A percentile compares a stretch with the other conserved stretches of the same genome.
Conservation (phyloP, 2,113 vertebrate genomes). For the Corydoras maculifer region DNA sequence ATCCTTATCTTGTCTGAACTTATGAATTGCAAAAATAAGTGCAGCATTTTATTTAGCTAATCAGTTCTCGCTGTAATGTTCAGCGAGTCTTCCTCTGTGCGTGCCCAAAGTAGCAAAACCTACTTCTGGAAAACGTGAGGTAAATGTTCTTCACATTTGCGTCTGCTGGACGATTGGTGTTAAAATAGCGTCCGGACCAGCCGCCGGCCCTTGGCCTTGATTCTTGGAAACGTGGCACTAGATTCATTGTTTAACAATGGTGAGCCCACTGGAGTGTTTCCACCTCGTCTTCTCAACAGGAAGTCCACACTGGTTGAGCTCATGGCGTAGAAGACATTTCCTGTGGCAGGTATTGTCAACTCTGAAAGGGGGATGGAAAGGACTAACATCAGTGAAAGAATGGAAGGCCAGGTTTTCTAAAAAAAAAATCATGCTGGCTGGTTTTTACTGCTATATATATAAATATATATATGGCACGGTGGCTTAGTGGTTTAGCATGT, state of each 20-base stretch:
- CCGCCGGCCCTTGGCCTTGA: slow-evolving; percentile 79
- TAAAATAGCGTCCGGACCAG: slow-evolving; percentile 70
- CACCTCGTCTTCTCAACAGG: slow-evolving; percentile 67
- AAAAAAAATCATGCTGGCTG: too few relatives aligned
- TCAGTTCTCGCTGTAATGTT: too few relatives aligned
- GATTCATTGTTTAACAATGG: slow-evolving; percentile 59
- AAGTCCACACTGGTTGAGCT: slow-evolving; percentile 79
- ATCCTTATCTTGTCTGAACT: slow-evolving; percentile 1
- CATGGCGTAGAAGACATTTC: slow-evolving; percentile 89
- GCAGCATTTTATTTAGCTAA: slow-evolving; percentile 13
- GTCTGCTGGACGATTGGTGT: slow-evolving; percentile 21
- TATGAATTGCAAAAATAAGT: slow-evolving; percentile 30
- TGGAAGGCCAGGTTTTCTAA: neutral
- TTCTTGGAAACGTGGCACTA: slow-evolving; percentile 79
- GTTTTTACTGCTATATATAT: too few relatives aligned
- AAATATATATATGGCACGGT: too few relatives aligned
- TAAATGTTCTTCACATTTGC: neutral
- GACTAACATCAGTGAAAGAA: neutral
- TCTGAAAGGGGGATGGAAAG: slow-evolving; percentile 53
- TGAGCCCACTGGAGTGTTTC: slow-evolving; percentile 48
- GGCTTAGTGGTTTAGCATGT: too few relatives aligned
- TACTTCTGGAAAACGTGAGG: too few relatives aligned
- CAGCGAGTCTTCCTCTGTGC: too few relatives aligned
- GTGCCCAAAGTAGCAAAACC: too few relatives aligned
- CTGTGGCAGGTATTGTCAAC: slow-evolving; percentile 74